These are phyloP conservation scores for Porites australiensis DNA, from an alignment of 64 coral and sea anemone species.

Conservation along the genomic window DNA sequence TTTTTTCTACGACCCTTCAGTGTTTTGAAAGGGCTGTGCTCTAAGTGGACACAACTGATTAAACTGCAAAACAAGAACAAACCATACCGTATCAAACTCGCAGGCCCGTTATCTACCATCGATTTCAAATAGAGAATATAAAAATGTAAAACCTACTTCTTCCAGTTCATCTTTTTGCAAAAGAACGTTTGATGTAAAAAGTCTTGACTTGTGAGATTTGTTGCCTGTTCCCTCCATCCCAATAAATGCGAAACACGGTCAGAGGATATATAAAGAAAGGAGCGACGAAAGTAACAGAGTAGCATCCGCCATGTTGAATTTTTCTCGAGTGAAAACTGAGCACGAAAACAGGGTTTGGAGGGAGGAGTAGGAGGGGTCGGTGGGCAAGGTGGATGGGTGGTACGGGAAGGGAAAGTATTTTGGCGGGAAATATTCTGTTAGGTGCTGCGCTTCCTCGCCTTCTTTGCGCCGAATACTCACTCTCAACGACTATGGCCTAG, in stretches of 20 bases:
- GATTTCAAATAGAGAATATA: too few species aligned
- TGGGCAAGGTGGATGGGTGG: too few species aligned
- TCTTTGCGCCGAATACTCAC: too few species aligned
- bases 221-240: background rate
- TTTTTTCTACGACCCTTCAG: too few species aligned
- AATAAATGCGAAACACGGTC: background rate
- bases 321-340: background rate
- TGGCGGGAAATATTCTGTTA: conserved; percentile 14
- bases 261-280: too few species aligned
- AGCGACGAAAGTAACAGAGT: background rate
- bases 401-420: background rate
- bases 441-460: conserved; percentile 8
- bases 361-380: too few species aligned
- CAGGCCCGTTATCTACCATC: too few species aligned
- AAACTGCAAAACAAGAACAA: too few species aligned
- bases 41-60: too few species aligned
- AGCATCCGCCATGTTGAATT: background rate
- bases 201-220: conserved; percentile 26
- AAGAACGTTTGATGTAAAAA: conserved; percentile 69
- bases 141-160: conserved; percentile 23
- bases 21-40: too few species aligned
- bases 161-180: conserved; percentile 69
- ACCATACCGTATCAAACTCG: too few species aligned
- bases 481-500: background rate
- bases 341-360: background rate